Percentiles rank a stretch among this genome's conserved stretches.
Evolutionary conservation across 2,888 invertebrate genomes (phyloP).

Genomic region (Leptinotarsa tumamoca): DNA sequence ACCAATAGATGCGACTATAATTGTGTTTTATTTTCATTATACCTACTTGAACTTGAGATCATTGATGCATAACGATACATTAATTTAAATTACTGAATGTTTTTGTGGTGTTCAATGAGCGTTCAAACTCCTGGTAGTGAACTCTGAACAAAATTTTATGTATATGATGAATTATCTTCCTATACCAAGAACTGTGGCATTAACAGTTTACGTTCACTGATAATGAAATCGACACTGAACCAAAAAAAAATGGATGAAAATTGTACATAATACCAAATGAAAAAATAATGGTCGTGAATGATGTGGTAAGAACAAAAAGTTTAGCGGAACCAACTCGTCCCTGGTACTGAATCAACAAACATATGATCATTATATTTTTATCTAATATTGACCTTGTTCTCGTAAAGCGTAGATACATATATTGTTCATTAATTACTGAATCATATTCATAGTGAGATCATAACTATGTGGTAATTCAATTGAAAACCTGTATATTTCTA

Average conservation of each 20-base stretch:
- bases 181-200: too few relatives aligned
- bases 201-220: too few relatives aligned
- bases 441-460: slow-evolving; percentile 10
- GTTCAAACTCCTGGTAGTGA: too few relatives aligned
- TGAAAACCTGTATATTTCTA: background rate
- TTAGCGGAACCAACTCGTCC: background rate
- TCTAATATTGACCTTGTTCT: background rate
- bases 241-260: background rate
- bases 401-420: slow-evolving; percentile 3
- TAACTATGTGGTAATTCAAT: background rate
- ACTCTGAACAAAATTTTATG: too few relatives aligned
- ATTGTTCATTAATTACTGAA: slow-evolving; percentile 1
- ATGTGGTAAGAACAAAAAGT: background rate
- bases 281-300: background rate
- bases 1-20: too few relatives aligned
- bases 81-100: too few relatives aligned
- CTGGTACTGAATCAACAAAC: background rate
- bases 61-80: too few relatives aligned
- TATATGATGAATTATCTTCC: too few relatives aligned
- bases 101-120: too few relatives aligned
- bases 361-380: background rate
- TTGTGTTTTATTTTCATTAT: too few relatives aligned
- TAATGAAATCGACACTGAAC: too few relatives aligned
- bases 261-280: background rate
- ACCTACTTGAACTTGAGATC: too few relatives aligned